Percentiles rank a stretch among this genome's conserved stretches.
phyloP scores from a whole-genome alignment of 2,113 vertebrate species.

The Microtus pennsylvanicus region DNA sequence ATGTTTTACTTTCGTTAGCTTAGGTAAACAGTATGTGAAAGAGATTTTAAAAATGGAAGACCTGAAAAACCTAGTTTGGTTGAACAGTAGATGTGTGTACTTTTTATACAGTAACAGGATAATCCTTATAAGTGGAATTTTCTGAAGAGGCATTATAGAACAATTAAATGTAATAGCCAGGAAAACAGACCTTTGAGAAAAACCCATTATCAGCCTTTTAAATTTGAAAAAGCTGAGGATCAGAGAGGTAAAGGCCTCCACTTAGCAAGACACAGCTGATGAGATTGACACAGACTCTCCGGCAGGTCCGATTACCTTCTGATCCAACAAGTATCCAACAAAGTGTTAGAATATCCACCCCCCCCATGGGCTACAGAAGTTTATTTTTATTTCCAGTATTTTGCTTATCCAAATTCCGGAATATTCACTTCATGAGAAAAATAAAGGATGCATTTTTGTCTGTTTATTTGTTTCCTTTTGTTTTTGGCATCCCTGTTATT shows the following conservation, averaged over 20 bases:
- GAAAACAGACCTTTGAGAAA: fast-evolving
- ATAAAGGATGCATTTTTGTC: neutral
- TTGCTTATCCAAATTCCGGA: neutral
- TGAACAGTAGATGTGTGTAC: neutral
- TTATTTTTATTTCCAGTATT: neutral
- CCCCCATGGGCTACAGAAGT: neutral
- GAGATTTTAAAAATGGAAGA: neutral
- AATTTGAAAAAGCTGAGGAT: neutral
- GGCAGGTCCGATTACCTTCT: neutral
- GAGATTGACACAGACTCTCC: neutral
- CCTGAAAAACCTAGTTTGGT: neutral
- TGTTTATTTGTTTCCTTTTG: neutral
- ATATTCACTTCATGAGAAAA: neutral
- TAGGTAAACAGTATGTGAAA: slow-evolving; percentile 31
- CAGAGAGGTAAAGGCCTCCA: neutral
- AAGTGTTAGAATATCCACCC: neutral
- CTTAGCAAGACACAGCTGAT: neutral
- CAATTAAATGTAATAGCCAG: neutral
- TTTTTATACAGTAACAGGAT: no score
- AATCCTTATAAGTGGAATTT: neutral
- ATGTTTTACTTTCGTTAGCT: slow-evolving; percentile 6
- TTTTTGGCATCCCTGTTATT: neutral
- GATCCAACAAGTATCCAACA: neutral
- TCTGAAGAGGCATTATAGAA: neutral
- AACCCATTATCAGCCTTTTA: neutral